These are phyloP conservation scores for Nannobrachium achirus DNA, from an alignment of 2,113 vertebrate species.

Conservation along the genomic window DNA sequence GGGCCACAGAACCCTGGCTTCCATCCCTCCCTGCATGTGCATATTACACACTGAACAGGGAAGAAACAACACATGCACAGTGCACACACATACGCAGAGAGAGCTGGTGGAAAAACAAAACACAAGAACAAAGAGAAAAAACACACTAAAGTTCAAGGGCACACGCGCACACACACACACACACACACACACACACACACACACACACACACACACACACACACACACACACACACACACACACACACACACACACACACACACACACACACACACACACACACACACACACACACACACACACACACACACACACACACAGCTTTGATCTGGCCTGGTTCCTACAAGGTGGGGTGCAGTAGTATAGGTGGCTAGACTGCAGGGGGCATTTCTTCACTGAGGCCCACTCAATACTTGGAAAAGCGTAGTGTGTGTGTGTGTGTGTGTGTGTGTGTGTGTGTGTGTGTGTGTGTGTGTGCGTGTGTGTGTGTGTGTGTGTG, in stretches of 20 bases:
- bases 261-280: neutral
- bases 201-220: conserved; percentile 12
- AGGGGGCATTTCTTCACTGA: too few relatives aligned
- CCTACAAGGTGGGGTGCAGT: too few relatives aligned
- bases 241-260: neutral
- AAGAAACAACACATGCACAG: conserved; percentile 1
- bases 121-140: conserved; percentile 10
- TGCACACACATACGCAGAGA: conserved; percentile 2
- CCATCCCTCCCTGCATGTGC: neutral
- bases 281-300: neutral
- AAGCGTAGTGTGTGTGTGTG: neutral
- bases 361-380: too few relatives aligned
- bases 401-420: neutral
- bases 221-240: neutral
- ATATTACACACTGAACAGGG: conserved; percentile 11
- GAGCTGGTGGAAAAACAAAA: conserved; percentile 7
- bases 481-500: neutral
- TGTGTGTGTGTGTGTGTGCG: neutral
- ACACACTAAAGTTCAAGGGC: neutral
- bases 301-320: neutral
- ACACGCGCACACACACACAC: neutral
- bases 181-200: conserved; percentile 10
- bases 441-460: neutral
- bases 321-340: neutral
- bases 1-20: neutral